phyloP scores from a whole-genome alignment of 2,888 invertebrate genomes.

The Protodeltote pygarga region DNA sequence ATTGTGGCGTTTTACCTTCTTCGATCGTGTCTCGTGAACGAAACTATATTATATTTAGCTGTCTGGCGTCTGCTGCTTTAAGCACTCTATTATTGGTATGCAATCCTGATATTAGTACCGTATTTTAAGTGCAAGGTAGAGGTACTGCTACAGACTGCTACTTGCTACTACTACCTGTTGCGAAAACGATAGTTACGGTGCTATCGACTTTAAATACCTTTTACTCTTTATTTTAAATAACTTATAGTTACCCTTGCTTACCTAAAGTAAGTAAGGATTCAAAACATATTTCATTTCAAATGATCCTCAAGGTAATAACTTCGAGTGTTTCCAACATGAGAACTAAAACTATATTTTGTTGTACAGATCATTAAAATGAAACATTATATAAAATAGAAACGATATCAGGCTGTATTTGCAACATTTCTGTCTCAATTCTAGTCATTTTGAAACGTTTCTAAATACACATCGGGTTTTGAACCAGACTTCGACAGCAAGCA shows the following conservation, averaged over 20 bases:
- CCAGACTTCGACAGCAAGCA: conserved; percentile 4
- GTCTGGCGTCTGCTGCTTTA: conserved; percentile 13
- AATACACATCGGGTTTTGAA: conserved; percentile 7
- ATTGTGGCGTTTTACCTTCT: not conserved
- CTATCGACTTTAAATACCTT: conserved; percentile 8
- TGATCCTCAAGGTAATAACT: conserved; percentile 7
- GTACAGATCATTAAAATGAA: too few species aligned
- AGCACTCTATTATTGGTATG: conserved; percentile 10
- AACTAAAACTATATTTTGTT: conserved; percentile 9
- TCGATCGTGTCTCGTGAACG: not conserved
- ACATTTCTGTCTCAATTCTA: conserved; percentile 10
- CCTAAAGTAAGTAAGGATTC: too few species aligned
- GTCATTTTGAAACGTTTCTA: conserved; percentile 16
- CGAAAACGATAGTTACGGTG: conserved; percentile 12
- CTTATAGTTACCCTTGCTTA: too few species aligned
- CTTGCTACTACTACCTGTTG: conserved; percentile 29
- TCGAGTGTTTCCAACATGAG: conserved; percentile 2
- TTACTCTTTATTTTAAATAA: too few species aligned
- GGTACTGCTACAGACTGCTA: too few species aligned
- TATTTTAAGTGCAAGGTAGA: conserved; percentile 16
- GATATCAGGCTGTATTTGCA: conserved; percentile 17
- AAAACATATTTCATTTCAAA: too few species aligned
- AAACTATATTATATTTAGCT: not conserved
- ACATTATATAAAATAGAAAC: conserved; percentile 5
- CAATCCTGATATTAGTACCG: conserved; percentile 15